A percentile compares a stretch with the other conserved stretches of the same genome.
Conservation (phyloP, 2,797 vertebrate genomes). For the Peromyscus nudipes region DNA sequence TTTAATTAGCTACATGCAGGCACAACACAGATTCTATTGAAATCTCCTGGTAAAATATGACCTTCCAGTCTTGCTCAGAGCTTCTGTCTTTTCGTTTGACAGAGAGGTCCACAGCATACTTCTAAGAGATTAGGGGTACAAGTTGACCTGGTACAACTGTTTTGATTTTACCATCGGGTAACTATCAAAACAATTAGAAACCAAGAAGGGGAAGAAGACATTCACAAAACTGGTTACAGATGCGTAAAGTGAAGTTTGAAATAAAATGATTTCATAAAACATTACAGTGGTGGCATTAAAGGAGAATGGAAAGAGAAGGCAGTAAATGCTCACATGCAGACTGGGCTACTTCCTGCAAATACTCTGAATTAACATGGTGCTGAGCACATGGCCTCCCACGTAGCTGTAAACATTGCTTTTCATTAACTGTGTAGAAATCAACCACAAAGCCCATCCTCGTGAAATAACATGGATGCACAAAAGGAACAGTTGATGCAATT, state of each 20-base stretch:
- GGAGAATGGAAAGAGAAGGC: background rate
- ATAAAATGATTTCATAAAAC: background rate
- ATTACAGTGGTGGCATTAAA: background rate
- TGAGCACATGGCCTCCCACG: background rate
- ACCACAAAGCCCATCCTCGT: background rate
- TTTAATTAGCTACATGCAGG: conserved; percentile 35
- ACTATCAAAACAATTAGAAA: conserved; percentile 32
- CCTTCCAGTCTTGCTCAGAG: background rate
- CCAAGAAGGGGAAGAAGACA: background rate
- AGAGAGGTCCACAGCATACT: background rate
- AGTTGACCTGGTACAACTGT: background rate
- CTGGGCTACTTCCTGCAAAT: background rate
- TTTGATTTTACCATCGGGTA: conserved; percentile 11
- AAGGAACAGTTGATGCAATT: background rate
- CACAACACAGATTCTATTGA: background rate
- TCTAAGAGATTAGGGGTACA: conserved; percentile 15
- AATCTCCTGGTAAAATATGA: conserved; percentile 3
- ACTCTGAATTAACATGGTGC: conserved; percentile 17
- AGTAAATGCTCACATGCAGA: background rate
- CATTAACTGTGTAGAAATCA: background rate
- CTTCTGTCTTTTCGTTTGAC: conserved; percentile 12
- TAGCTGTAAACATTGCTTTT: background rate
- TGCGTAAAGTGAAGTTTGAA: background rate
- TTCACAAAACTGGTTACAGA: background rate
- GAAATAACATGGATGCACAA: background rate